These are phyloP conservation scores for Pogonocherus hispidulus DNA, from an alignment of 2,888 invertebrate species.

Conservation along the genomic window DNA sequence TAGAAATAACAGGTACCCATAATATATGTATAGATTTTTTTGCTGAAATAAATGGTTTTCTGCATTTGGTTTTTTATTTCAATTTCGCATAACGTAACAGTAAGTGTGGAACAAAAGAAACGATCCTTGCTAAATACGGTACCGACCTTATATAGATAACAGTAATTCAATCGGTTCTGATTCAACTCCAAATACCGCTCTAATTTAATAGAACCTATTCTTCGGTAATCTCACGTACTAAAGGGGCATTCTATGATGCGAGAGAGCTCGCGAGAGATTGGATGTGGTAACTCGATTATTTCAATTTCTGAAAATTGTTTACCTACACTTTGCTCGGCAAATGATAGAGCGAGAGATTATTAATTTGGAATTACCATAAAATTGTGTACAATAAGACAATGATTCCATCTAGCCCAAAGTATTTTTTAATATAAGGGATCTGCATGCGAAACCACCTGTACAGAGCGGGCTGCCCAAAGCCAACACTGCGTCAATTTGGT, in stretches of 20 bases:
- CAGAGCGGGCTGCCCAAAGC: no score
- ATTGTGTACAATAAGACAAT: conserved; percentile 15
- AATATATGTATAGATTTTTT: no score
- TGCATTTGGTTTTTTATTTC: no score
- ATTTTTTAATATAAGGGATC: conserved; percentile 21
- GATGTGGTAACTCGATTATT: conserved; percentile 39
- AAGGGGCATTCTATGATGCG: conserved; percentile 14
- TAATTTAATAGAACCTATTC: conserved; percentile 3
- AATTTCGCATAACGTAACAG: no score
- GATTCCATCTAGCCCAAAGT: conserved; percentile 12
- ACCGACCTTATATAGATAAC: conserved; percentile 2
- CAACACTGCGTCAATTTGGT: no score
- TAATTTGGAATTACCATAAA: conserved; percentile 36
- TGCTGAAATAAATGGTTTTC: no score
- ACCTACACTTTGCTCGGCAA: conserved; percentile 32
- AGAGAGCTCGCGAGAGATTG: conserved; percentile 22
- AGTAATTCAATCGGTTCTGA: not conserved
- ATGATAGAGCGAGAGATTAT: conserved; percentile 27
- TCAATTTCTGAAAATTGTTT: conserved; percentile 42
- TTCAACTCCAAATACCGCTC: not conserved
- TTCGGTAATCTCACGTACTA: conserved; percentile 18
- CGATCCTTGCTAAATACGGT: not conserved
- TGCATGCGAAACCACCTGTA: conserved; percentile 2
- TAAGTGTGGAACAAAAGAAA: not conserved
- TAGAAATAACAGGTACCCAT: no score